Evolutionary conservation across 1,140 invertebrate genomes (phyloP), one percentile per base, ranked within the genome.

Genomic region (Cylas formicarius): DNA sequence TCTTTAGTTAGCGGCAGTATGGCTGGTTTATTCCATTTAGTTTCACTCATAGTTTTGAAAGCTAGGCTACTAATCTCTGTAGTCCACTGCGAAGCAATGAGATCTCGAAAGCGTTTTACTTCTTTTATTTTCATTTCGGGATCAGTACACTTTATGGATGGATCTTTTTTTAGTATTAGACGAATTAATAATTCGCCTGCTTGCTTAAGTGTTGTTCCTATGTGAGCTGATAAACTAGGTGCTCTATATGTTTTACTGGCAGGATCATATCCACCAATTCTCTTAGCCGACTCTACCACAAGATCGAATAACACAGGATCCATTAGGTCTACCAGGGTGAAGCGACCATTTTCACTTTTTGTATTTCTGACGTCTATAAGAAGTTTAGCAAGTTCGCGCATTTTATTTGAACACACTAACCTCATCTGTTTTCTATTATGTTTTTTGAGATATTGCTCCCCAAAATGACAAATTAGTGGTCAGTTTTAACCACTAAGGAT

Each of bases 381-480:
- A 8, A 53, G 33, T 18, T 46, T 23, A 3, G 40, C 50, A 22
- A 52, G 29, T 29, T 56, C 53, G 10, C 50, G 24, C 37, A 55
- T 52, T 39, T 46, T 45, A 28, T 53, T 55, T 8, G 46, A 50
- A 37, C 47, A 53, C 19, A 39, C 47, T 6, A 13, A 13, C 19
- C 6, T 39, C 17, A 55, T 38, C 44, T 50, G 50, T 43, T 45
- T 36, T 22, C 50, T 19, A 29, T 55, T 55, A 35, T 55, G 53
- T 39, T 55, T 53, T 32, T 53, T 53, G 18, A 55, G 24, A 40
- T 55, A 53, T 31, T 41, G 17, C 36, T 50, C 41, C n/a, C 48
- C 54, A 40, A 48, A 56, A 11, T 35, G 20, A 29, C 33, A 39
- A 32, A 51, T 54, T 23, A 56, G 10, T 3, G 6, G 33, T 56